These are phyloP conservation scores for Manis javanica DNA, from an alignment of 2,797 vertebrate species.

Conservation along the genomic window DNA sequence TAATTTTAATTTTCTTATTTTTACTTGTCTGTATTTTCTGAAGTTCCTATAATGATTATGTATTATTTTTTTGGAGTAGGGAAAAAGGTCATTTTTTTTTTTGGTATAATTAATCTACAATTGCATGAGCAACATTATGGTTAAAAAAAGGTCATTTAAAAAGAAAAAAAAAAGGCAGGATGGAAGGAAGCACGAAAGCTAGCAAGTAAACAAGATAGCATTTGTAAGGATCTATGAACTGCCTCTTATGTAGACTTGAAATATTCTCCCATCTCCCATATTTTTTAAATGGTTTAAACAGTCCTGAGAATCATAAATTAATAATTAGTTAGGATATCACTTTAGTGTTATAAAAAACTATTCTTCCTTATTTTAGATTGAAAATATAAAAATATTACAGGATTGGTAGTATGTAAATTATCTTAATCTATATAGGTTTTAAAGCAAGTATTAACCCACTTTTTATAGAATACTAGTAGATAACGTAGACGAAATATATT, in stretches of 20 bases:
- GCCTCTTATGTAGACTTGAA: not conserved
- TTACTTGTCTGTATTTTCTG: slow-evolving; percentile 49
- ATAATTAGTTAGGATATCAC: slow-evolving; percentile 1
- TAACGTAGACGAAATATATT: slow-evolving; percentile 58
- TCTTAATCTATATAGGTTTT: slow-evolving; percentile 62
- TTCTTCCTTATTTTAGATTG: slow-evolving; percentile 47
- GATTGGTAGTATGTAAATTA: slow-evolving; percentile 48
- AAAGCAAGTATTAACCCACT: slow-evolving; percentile 70
- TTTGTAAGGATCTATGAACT: not conserved
- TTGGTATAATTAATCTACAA: too few species aligned
- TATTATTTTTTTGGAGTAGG: not conserved
- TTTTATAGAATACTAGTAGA: slow-evolving; percentile 48
- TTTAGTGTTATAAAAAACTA: slow-evolving; percentile 20
- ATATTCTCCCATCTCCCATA: not conserved
- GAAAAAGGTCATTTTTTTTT: not conserved
- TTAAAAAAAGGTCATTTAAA: not conserved
- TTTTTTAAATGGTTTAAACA: not conserved
- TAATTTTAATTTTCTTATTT: slow-evolving; percentile 35
- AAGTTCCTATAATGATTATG: slow-evolving; percentile 34
- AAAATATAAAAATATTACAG: not conserved
- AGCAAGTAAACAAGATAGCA: not conserved
- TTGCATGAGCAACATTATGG: too few species aligned
- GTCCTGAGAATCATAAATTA: not conserved
- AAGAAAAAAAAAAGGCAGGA: slow-evolving; percentile 31
- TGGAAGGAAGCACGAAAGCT: not conserved